A percentile compares a stretch with the other conserved stretches of the same genome.
phyloP scores from a whole-genome alignment of 2,888 invertebrate genomes.

The Apeira syringaria region DNA sequence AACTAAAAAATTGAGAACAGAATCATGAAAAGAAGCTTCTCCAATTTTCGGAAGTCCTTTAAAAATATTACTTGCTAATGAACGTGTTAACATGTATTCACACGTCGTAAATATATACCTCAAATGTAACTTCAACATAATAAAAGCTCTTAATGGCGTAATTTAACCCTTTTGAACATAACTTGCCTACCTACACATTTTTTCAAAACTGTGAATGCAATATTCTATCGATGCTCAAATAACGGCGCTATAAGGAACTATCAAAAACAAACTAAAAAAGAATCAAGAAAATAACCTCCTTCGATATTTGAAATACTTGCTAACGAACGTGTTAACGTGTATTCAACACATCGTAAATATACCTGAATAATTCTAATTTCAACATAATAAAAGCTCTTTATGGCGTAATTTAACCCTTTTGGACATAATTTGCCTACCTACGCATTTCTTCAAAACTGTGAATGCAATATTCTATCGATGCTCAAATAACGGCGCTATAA shows the following conservation, averaged over 20 bases:
- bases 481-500: too few relatives aligned
- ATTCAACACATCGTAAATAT: background rate
- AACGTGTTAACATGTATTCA: background rate
- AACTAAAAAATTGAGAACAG: too few relatives aligned
- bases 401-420: background rate
- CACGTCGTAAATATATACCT: background rate
- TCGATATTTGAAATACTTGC: too few relatives aligned
- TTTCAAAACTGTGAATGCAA: too few relatives aligned
- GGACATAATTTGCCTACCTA: constrained; percentile 4
- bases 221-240: too few relatives aligned
- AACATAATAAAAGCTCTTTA: background rate
- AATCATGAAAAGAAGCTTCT: too few relatives aligned
- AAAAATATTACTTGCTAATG: too few relatives aligned
- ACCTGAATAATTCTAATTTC: background rate
- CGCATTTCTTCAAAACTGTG: constrained; percentile 1
- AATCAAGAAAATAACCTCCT: too few relatives aligned
- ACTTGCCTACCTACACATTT: constrained; percentile 2
- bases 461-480: too few relatives aligned
- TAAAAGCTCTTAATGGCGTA: background rate
- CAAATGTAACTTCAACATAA: background rate
- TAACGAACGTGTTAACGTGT: background rate
- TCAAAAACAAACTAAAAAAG: too few relatives aligned
- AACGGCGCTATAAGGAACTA: too few relatives aligned
- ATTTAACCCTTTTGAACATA: background rate
- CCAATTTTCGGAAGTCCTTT: too few relatives aligned